phyloP scores from a whole-genome alignment of 2,113 vertebrate genomes.

The Antechinus flavipes region DNA sequence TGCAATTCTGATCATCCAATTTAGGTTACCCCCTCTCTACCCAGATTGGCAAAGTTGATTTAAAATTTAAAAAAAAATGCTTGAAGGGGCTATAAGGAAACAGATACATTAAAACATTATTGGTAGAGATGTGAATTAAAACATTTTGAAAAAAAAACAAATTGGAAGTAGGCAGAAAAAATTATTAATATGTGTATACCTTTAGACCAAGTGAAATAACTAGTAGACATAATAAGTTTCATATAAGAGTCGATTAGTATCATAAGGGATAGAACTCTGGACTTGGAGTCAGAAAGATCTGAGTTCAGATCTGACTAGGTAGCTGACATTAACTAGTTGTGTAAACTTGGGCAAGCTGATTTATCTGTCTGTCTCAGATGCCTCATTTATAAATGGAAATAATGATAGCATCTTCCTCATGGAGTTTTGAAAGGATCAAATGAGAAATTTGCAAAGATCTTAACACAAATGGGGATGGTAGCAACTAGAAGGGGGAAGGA shows the following conservation, averaged over 20 bases:
- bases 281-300: background rate
- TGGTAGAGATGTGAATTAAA: background rate
- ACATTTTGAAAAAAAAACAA: background rate
- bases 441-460: background rate
- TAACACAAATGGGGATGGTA: background rate
- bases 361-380: background rate
- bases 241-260: background rate
- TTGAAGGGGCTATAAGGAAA: background rate
- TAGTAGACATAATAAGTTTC: background rate
- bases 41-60: background rate
- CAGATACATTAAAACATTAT: background rate
- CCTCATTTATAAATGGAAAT: background rate
- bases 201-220: background rate
- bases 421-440: background rate
- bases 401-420: background rate
- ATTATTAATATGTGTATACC: background rate
- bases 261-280: background rate
- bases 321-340: background rate
- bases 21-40: background rate
- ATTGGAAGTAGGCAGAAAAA: background rate
- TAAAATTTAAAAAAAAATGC: background rate
- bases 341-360: background rate
- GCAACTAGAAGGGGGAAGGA: too few species aligned
- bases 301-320: background rate
- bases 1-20: background rate